Conservation (phyloP, 2,888 invertebrate genomes). For the Scaptodrosophila latifasciaeformis region DNA sequence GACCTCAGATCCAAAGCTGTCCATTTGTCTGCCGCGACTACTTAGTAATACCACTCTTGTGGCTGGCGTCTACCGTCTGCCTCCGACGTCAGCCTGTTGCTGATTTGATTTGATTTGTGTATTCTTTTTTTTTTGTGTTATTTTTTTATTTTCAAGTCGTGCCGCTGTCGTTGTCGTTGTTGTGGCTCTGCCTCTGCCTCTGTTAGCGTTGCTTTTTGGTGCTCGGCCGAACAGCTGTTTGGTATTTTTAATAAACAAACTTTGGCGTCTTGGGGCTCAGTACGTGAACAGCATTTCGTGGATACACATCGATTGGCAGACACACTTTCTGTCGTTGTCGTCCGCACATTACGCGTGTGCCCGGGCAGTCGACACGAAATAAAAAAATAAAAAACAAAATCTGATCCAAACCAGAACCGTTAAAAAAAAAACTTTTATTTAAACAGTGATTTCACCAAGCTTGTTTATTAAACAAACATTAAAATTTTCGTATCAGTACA, state of each 20-base stretch:
- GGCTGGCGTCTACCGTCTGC: conserved; percentile 6
- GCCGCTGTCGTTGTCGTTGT: conserved; percentile 7
- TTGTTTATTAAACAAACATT: conserved; percentile 11
- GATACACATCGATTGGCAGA: conserved; percentile 51
- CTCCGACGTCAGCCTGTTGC: conserved; percentile 31
- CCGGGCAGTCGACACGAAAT: conserved; percentile 41
- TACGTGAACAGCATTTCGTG: conserved; percentile 52
- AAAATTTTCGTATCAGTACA: background rate
- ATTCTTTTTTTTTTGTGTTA: too few species aligned
- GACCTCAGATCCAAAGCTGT: too few species aligned
- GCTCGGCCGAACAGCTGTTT: conserved; percentile 50
- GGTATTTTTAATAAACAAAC: conserved; percentile 62
- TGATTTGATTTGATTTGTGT: conserved; percentile 18
- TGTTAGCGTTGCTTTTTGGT: conserved; percentile 17
- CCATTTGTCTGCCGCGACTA: too few species aligned
- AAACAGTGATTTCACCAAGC: background rate
- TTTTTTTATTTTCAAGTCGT: background rate
- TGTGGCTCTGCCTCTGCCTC: conserved; percentile 5
- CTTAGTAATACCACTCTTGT: too few species aligned
- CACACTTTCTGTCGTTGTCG: conserved; percentile 11
- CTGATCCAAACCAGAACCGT: background rate
- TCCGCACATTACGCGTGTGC: conserved; percentile 34
- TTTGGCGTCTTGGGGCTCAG: conserved; percentile 41
- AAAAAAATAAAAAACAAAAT: background rate
- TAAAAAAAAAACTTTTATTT: background rate